These are phyloP conservation scores for Pomatostomus ruficeps DNA, from an alignment of 2,113 vertebrate species.

Conservation along the genomic window DNA sequence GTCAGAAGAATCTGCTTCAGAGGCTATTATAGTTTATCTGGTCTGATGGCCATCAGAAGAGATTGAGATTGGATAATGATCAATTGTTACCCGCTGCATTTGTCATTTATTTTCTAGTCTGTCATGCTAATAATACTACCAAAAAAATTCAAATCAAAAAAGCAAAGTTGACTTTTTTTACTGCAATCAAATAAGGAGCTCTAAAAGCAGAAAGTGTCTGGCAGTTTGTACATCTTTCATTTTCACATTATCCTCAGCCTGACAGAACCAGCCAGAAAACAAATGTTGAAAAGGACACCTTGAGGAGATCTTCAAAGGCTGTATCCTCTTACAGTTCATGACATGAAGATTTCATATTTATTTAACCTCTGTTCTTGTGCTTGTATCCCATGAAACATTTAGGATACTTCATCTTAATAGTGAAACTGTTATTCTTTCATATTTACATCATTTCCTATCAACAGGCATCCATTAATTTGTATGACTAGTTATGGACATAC, in stretches of 20 bases:
- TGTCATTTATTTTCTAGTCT: background rate
- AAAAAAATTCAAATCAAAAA: background rate
- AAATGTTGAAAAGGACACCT: background rate
- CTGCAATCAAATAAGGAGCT: background rate
- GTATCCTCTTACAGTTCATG: background rate
- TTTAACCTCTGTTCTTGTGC: background rate
- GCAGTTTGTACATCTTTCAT: background rate
- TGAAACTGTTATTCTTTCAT: background rate
- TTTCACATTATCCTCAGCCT: background rate
- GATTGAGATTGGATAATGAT: background rate
- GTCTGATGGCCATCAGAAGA: background rate
- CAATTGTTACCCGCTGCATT: background rate
- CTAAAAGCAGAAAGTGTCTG: background rate
- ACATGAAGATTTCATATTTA: background rate
- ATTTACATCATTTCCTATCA: background rate
- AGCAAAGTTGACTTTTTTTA: background rate
- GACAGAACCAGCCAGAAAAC: background rate
- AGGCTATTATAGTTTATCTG: background rate
- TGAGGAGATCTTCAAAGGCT: background rate
- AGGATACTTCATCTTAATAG: background rate
- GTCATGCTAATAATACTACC: background rate
- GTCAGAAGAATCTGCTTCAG: background rate
- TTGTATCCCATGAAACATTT: background rate
- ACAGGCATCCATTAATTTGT: background rate
- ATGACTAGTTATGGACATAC: background rate